Conservation (phyloP, 2,888 invertebrate species). For the Troides helena region DNA sequence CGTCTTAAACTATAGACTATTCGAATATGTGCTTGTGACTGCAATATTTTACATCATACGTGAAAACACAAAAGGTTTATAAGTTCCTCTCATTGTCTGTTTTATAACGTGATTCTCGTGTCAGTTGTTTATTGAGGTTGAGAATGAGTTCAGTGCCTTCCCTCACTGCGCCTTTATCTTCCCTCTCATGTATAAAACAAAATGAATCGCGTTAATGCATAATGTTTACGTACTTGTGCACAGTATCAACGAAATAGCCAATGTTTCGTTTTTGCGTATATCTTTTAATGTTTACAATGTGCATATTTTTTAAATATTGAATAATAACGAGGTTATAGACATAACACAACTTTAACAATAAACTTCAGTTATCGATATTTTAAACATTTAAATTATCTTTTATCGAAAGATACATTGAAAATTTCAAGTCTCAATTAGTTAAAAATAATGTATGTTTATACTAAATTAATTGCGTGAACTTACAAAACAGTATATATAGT, state of each 20-base stretch:
- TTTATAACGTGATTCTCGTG: conserved; percentile 4
- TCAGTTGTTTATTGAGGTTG: conserved; percentile 15
- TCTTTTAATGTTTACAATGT: background rate
- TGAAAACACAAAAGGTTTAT: background rate
- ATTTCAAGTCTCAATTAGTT: background rate
- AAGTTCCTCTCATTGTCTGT: background rate
- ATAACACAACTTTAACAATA: background rate
- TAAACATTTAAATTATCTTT: background rate
- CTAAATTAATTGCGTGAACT: no score
- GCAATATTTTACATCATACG: background rate
- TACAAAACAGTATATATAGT: no score
- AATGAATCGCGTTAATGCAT: conserved; percentile 19
- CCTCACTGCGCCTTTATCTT: conserved; percentile 14
- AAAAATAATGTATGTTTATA: background rate
- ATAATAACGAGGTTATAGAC: background rate
- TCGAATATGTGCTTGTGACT: background rate
- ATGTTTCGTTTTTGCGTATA: conserved; percentile 5
- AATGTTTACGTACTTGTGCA: background rate
- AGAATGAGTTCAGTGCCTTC: conserved; percentile 1
- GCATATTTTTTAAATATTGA: background rate
- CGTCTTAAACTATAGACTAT: background rate
- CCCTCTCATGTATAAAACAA: conserved; percentile 21
- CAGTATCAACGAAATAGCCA: background rate
- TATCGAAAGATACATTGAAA: background rate
- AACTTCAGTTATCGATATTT: background rate